Base-by-base conservation (phyloP, 2,888 invertebrate genomes). In the Arctia plantaginis region DNA sequence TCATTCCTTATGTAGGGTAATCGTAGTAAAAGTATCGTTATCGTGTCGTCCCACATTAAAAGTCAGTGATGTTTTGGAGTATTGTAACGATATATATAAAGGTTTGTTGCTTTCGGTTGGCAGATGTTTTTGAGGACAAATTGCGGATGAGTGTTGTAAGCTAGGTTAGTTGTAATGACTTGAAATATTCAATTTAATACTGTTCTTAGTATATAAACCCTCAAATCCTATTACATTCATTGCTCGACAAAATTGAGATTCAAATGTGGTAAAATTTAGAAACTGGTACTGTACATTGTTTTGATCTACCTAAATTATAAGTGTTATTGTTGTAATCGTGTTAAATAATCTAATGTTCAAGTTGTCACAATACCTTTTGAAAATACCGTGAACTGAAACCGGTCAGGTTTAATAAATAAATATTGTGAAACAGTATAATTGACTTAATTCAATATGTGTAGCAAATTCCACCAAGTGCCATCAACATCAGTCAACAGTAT, bases 21-120 rank as follows among this genome's bases (percentile, higher is more conserved):
- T n/a, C n/a, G 44, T 47, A 23, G 13, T 18, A 7, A 10, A 20
- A 33, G 44, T 47, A 23, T 68, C 72, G 62, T 27, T 47, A 68
- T 18, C 68, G 62, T 72, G 47, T 47, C 68, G 72, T 41, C n/a
- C 30, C n/a, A 33, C 47, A 23, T 72, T 62, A 73, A 62, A n/a
- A 41, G 20, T 67, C 44, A 30, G 41, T 27, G 3, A 66, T 44
- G 44, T 62, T 44, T 33, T 68, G 30, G 68, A 51, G 51, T 65
- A 65, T 65, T 69, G 65, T 69, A 69, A 65, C 65, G 67, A 73
- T 69, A 69, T 62, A 73, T 64, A 73, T 68, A 73, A 55, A 73
- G 51, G 73, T 51, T 41, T 69, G 65, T 69, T 69, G 65, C 41
- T 69, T 65, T 55, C 10, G 44, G 73, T 30, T 62, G 18, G 65